Evolutionary conservation across 1,140 invertebrate genomes (phyloP).

Genomic region (Thaumatotibia leucotreta): DNA sequence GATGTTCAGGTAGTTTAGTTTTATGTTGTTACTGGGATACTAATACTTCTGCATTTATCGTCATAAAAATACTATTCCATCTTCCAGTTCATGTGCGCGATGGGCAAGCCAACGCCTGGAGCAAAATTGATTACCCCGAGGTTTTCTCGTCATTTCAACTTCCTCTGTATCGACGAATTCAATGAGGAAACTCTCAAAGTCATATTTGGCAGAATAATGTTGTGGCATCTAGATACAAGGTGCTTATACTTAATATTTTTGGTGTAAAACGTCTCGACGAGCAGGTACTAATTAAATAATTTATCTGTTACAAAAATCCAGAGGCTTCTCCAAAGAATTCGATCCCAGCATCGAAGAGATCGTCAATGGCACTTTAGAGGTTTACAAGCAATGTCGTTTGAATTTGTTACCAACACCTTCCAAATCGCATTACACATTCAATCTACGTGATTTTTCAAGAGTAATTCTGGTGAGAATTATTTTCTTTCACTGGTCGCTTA

Average conservation of each 20-base stretch:
- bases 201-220: slow-evolving; percentile 94
- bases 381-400: slow-evolving; percentile 90
- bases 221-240: slow-evolving; percentile 96
- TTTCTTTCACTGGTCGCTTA: slow-evolving; percentile 79
- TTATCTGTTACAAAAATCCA: slow-evolving; percentile 39
- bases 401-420: slow-evolving; percentile 92
- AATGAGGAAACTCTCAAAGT: slow-evolving; percentile 88
- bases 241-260: slow-evolving; percentile 37
- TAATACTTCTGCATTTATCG: neutral
- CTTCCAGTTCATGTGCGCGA: slow-evolving; percentile 86
- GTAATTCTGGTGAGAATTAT: slow-evolving; percentile 87
- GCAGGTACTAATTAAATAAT: slow-evolving; percentile 61
- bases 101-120: slow-evolving; percentile 90
- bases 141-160: slow-evolving; percentile 94
- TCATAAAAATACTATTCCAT: slow-evolving; percentile 8
- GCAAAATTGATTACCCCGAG: slow-evolving; percentile 90
- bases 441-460: slow-evolving; percentile 94
- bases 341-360: slow-evolving; percentile 95
- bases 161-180: slow-evolving; percentile 93
- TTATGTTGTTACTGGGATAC: neutral
- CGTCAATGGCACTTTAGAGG: slow-evolving; percentile 88
- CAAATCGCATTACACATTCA: slow-evolving; percentile 97
- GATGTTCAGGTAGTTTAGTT: slow-evolving; percentile 85
- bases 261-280: neutral
- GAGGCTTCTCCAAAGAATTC: slow-evolving; percentile 97